phyloP scores from a whole-genome alignment of 1,140 invertebrate species.

The Drosophila erecta region DNA sequence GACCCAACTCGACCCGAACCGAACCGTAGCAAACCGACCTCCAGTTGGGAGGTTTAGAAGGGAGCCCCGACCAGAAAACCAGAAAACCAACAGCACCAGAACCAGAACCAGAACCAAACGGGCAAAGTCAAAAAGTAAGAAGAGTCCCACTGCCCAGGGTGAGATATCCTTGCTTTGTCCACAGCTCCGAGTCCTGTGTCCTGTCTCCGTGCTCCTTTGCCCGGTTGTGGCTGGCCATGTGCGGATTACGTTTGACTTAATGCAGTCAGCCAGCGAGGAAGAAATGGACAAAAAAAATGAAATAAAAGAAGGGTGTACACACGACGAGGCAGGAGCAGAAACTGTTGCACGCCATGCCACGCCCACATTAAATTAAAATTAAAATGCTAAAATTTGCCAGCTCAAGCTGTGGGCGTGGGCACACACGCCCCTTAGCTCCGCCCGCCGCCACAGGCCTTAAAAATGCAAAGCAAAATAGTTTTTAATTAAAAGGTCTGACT shows the following conservation, averaged over 20 bases:
- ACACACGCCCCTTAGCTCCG: constrained; percentile 41
- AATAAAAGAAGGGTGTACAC: constrained; percentile 3
- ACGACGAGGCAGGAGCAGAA: constrained; percentile 25
- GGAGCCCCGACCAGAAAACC: constrained; percentile 64
- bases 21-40: constrained; percentile 17
- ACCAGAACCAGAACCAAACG: constrained; percentile 38
- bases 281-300: not conserved
- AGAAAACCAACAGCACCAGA: constrained; percentile 69
- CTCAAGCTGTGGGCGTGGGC: constrained; percentile 59
- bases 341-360: constrained; percentile 77
- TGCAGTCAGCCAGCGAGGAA: constrained; percentile 47
- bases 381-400: constrained; percentile 77
- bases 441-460: constrained; percentile 48
- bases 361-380: constrained; percentile 79
- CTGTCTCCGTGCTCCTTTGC: constrained; percentile 32
- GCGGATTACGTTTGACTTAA: constrained; percentile 83
- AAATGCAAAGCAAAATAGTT: constrained; percentile 82
- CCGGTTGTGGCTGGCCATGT: constrained; percentile 71
- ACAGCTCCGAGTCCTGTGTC: constrained; percentile 4
- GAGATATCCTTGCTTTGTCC: constrained; percentile 55
- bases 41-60: constrained; percentile 59
- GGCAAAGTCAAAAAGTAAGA: constrained; percentile 77
- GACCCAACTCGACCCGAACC: constrained; percentile 1
- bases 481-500: constrained; percentile 77
- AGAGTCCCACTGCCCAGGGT: constrained; percentile 32